Base-by-base conservation (phyloP, 2,888 invertebrate species). In the Merodon equestris region DNA sequence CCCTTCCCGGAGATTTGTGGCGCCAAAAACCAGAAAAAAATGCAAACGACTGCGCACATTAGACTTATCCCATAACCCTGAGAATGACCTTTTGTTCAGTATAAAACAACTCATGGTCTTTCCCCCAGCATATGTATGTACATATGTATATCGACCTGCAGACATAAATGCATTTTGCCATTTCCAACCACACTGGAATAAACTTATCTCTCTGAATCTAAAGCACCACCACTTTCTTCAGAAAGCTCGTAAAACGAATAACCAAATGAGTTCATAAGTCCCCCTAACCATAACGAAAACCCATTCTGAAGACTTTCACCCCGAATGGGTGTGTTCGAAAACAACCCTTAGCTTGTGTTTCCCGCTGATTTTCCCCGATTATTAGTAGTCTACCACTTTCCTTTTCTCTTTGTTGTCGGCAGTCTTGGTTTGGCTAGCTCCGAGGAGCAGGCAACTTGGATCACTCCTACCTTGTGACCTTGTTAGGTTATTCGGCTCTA, bases 291-390 rank as follows among this genome's bases (percentile, higher is more conserved):
- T 27, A 27, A 27, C 27, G 2, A 7, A 27, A 4, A 27, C 27
- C 42, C 56, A 17, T 51, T 36, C 34, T 51, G 40, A 54, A 1
- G 10, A n/a, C n/a, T 47, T 13, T 10, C 17, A 4, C 42, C 3
- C 38, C 0, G 44, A 67, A 47, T 53, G 68, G 75, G 67, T 75
- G 57, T 75, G 53, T 64, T 66, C 40, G 5, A 10, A 15, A 40
- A 3, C 17, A 58, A 45, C 74, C 45, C 45, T 4, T 27, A 7
- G 7, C 27, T 27, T 18, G 17, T n/a, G 53, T 38, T 12, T 54
- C 17, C 74, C 54, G 61, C 50, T 63, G 56, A 64, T 57, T 60
- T 70, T 48, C 13, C 57, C 64, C 51, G 19, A 9, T 61, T 60
- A 13, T 58, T 64, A 64, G 63, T 42, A 40, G 42, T 47, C 27